These are phyloP conservation scores for Callithrix jacchus DNA, from an alignment of 2,113 vertebrate genomes.

Conservation along the genomic window DNA sequence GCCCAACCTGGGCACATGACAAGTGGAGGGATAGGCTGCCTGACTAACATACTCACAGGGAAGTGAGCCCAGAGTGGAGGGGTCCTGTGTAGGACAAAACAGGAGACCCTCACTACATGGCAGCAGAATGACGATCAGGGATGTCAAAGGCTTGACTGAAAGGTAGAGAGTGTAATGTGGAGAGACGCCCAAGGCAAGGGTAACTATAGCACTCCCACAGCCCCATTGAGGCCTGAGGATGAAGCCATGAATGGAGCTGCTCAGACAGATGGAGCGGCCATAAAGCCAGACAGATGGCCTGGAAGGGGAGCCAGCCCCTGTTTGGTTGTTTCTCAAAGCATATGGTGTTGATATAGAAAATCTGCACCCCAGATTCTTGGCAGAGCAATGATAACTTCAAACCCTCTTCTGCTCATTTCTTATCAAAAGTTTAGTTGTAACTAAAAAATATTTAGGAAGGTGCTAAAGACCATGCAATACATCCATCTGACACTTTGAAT, in stretches of 20 bases:
- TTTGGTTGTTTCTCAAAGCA: conserved; percentile 13
- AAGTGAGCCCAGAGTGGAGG: background rate
- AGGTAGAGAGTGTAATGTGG: background rate
- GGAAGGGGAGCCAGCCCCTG: background rate
- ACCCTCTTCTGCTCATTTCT: background rate
- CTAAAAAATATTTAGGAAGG: background rate
- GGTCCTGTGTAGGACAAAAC: background rate
- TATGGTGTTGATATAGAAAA: background rate
- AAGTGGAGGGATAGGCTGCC: background rate
- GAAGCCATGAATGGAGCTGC: background rate
- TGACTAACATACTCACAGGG: background rate
- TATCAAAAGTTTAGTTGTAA: background rate
- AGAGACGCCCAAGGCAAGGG: background rate
- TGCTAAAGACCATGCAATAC: background rate
- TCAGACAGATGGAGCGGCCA: background rate
- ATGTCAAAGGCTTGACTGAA: background rate
- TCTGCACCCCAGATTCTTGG: conserved; percentile 7
- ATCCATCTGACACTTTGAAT: background rate
- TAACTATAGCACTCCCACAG: background rate
- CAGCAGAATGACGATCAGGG: background rate
- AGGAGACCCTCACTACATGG: background rate
- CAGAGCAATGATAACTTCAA: conserved; percentile 11
- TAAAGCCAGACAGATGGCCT: background rate
- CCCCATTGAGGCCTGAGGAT: background rate
- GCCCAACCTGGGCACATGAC: background rate